phyloP scores from a whole-genome alignment of 2,113 vertebrate genomes.

The Eurypyga helias region DNA sequence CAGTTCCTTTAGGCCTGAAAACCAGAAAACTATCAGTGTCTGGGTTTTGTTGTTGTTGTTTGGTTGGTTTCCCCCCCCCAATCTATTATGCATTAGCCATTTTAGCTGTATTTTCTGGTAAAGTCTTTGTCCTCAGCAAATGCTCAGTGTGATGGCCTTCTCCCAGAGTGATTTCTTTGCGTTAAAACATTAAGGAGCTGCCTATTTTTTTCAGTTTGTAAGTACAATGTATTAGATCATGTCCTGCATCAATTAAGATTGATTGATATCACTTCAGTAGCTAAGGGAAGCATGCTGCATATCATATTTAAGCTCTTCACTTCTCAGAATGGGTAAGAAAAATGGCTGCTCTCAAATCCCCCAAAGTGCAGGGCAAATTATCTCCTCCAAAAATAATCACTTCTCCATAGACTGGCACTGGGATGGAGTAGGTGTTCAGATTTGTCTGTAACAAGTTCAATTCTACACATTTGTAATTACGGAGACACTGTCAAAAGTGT shows the following conservation, averaged over 20 bases:
- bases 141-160: neutral
- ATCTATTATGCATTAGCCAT: neutral
- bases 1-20: neutral
- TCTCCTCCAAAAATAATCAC: neutral
- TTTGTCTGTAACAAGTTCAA: conserved; percentile 24
- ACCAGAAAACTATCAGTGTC: neutral
- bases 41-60: neutral
- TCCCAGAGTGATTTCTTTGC: neutral
- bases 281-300: neutral
- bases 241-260: conserved; percentile 8
- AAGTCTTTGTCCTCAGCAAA: neutral
- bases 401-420: neutral
- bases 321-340: neutral
- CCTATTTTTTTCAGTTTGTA: neutral
- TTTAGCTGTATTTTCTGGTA: neutral
- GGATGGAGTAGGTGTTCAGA: conserved; percentile 8
- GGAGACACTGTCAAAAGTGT: neutral
- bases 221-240: neutral
- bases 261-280: neutral
- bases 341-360: neutral
- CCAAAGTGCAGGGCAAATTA: neutral
- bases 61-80: too few species aligned
- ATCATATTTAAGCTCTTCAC: neutral
- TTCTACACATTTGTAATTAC: conserved; percentile 14
- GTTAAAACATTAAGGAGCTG: neutral